phyloP scores from a whole-genome alignment of 2,888 invertebrate genomes.

The Dryobota labecula region DNA sequence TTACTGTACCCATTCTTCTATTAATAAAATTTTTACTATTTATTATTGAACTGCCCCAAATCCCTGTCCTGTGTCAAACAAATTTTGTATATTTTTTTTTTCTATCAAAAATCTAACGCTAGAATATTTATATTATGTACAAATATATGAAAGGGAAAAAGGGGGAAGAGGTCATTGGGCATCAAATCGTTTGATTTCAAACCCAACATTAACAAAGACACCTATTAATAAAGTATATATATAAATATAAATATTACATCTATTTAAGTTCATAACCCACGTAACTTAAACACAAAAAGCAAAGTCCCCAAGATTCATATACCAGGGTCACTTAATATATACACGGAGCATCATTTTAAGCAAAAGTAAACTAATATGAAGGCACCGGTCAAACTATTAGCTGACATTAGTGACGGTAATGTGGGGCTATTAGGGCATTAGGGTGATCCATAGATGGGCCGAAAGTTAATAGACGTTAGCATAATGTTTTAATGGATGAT shows the following conservation, averaged over 20 bases:
- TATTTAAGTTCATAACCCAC: constrained; percentile 1
- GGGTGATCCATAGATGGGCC: constrained; percentile 27
- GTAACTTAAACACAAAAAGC: constrained; percentile 9
- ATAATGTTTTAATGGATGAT: constrained; percentile 49
- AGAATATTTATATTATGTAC: too few species aligned
- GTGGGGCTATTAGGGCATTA: constrained; percentile 51
- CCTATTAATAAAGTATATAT: too few species aligned
- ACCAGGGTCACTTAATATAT: constrained; percentile 36
- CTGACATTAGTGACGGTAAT: constrained; percentile 51
- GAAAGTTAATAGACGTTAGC: constrained; percentile 42
- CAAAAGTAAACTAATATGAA: constrained; percentile 60
- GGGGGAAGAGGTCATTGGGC: too few species aligned
- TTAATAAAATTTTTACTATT: too few species aligned
- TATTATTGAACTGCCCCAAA: too few species aligned
- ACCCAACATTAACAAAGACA: background rate
- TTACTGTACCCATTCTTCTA: too few species aligned
- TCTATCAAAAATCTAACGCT: too few species aligned
- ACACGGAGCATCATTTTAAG: constrained; percentile 37
- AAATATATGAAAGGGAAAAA: too few species aligned
- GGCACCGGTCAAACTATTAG: constrained; percentile 61
- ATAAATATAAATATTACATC: too few species aligned
- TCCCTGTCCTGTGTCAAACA: too few species aligned
- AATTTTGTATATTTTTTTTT: too few species aligned
- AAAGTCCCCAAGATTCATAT: background rate
- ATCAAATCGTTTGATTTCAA: background rate